These are phyloP conservation scores for Eupithecia pulchellata DNA, from an alignment of 2,888 invertebrate species.

Conservation along the genomic window DNA sequence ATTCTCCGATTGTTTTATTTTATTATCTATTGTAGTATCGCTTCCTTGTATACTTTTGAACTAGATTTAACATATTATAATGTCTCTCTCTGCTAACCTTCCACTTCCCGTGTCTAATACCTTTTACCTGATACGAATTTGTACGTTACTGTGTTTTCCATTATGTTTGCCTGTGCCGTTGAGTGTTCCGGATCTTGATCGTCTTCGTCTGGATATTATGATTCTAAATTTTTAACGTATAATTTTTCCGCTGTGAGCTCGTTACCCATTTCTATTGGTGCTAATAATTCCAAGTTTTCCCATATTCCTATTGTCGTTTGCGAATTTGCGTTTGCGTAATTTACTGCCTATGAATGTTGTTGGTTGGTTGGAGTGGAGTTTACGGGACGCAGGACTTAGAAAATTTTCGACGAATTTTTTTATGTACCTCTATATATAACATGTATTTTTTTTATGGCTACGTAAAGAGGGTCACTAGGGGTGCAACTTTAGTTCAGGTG, in stretches of 20 bases:
- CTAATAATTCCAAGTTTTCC: conserved; percentile 35
- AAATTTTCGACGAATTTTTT: too few relatives aligned
- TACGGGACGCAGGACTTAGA: too few relatives aligned
- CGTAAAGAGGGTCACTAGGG: too few relatives aligned
- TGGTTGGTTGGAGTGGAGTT: too few relatives aligned
- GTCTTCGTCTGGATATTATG: background rate
- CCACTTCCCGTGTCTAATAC: background rate
- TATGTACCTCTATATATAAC: too few relatives aligned
- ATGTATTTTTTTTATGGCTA: too few relatives aligned
- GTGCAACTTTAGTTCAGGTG: too few relatives aligned
- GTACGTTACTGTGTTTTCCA: background rate
- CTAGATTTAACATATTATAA: background rate
- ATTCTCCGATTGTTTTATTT: background rate
- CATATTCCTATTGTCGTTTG: conserved; percentile 46
- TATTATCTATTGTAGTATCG: background rate
- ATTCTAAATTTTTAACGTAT: background rate
- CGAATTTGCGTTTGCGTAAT: conserved; percentile 46
- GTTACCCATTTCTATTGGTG: conserved; percentile 8
- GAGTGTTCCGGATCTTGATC: background rate
- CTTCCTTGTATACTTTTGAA: background rate
- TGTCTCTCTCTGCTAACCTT: too few relatives aligned
- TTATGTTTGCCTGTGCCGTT: background rate
- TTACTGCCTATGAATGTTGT: too few relatives aligned
- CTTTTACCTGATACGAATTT: background rate
- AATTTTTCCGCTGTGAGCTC: background rate